Evolutionary conservation across 2,888 invertebrate genomes (phyloP).

Genomic region (Apamea monoglypha): DNA sequence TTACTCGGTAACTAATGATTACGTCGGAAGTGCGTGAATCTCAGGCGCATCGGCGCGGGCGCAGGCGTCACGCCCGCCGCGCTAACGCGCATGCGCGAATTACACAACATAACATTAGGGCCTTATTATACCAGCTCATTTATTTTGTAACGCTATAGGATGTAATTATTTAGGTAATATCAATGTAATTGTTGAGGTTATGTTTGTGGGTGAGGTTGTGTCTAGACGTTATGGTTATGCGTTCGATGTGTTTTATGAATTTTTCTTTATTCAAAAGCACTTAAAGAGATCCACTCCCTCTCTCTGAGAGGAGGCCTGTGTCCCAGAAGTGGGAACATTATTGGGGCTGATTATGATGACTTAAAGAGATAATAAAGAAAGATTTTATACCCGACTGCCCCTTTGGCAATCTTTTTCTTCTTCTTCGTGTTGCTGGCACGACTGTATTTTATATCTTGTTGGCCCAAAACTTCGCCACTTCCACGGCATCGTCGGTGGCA

Average conservation of each 20-base stretch:
- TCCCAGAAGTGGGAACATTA: too few relatives aligned
- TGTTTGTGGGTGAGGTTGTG: constrained; percentile 23
- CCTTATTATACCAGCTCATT: constrained; percentile 54
- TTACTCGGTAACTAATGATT: constrained; percentile 53
- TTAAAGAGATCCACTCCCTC: too few relatives aligned
- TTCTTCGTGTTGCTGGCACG: not conserved
- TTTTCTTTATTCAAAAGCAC: not conserved
- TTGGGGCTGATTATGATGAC: too few relatives aligned
- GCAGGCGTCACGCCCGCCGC: constrained; percentile 53
- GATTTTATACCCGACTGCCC: too few relatives aligned
- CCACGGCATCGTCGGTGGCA: not conserved
- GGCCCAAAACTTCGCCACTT: not conserved
- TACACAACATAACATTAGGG: constrained; percentile 65
- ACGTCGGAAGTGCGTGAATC: constrained; percentile 69
- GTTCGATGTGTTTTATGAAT: not conserved
- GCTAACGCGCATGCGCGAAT: constrained; percentile 53
- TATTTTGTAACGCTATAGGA: constrained; percentile 63
- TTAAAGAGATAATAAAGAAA: too few relatives aligned
- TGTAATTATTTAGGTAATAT: constrained; percentile 49
- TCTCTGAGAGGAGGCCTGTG: too few relatives aligned
- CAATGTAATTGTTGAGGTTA: constrained; percentile 40
- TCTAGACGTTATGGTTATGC: constrained; percentile 29
- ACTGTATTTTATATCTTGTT: not conserved
- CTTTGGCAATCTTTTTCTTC: not conserved
- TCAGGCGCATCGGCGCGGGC: constrained; percentile 55